Base-by-base conservation (phyloP, 2,113 vertebrate genomes). In the Vulpes ferrilata region DNA sequence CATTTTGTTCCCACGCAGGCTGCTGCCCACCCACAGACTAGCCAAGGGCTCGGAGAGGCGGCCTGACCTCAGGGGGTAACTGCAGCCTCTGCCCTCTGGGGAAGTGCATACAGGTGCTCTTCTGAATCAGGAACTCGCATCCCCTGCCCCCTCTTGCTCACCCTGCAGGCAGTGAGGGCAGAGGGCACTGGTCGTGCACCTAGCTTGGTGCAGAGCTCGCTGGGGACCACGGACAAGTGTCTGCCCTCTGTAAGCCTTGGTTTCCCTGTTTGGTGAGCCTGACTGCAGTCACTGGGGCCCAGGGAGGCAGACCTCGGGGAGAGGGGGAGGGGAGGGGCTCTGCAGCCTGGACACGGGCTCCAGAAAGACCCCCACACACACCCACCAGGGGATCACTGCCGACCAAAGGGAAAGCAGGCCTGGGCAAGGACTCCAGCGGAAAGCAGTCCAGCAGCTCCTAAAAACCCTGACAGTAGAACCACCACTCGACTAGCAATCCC, bases 381-480 rank as follows among this genome's bases (percentile, higher is more conserved):
- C 35, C 60, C 3, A 3, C 35, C 0, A 23, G 19, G 16, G 0
- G 2, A 64, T 5, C 5, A 38, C 57, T 7, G 4, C 3, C 10
- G 17, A 5, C 23, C 23, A 51, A 12, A n/a, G 7, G 4, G 27
- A 8, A 9, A 9, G 2, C 13, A 9, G 0, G 4, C 2, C 20
- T 0, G 0, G 4, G 7, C 0, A 22, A 57, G 67, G 27, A 5
- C 38, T 2, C 23, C 43, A 0, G 0, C 0, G 15, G 59, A 5
- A 2, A 7, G 27, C 0, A 3, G 35, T 2, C 16, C 4, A 15
- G 35, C 1, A 0, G 60, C 5, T 32, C 73, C 73, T 59, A 9
- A 10, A 15, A 80, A 43, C 1, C 5, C 2, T 0, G 10, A 53
- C 55, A 43, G 19, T 0, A 15, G 32, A 25, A 11, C 0, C 0